Conservation (phyloP, 2,113 vertebrate genomes). For the rabbit (Oryctolagus cuniculus) region DNA sequence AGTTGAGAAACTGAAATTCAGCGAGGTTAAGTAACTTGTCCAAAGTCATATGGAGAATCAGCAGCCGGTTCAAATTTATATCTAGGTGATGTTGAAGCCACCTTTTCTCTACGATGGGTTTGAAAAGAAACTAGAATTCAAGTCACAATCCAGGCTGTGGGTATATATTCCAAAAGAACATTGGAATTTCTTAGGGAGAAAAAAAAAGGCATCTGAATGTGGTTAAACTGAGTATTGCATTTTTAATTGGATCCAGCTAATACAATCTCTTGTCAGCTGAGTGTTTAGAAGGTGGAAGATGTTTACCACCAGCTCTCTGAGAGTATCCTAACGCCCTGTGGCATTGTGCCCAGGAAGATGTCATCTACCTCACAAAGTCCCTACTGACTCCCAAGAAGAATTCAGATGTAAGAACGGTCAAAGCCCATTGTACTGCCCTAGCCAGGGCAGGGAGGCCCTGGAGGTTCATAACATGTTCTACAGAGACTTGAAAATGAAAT, state of each 20-base stretch:
- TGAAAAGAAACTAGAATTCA: not conserved
- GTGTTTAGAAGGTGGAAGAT: slow-evolving; percentile 57
- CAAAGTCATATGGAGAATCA: not conserved
- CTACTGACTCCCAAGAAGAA: not conserved
- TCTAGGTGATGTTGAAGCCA: not conserved
- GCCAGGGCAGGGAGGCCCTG: not conserved
- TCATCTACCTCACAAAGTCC: slow-evolving; percentile 40
- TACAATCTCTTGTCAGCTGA: slow-evolving; percentile 17
- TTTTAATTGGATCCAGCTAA: slow-evolving; percentile 59
- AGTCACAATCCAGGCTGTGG: not conserved
- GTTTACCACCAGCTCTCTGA: slow-evolving; percentile 40
- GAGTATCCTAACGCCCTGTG: not conserved
- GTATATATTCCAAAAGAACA: not conserved
- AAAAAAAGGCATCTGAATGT: slow-evolving; percentile 40
- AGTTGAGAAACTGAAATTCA: not conserved
- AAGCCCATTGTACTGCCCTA: not conserved
- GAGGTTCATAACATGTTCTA: not conserved
- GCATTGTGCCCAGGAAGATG: slow-evolving; percentile 1
- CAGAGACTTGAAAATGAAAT: slow-evolving; percentile 53
- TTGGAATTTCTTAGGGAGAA: slow-evolving; percentile 33
- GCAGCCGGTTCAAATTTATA: not conserved
- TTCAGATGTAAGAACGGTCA: slow-evolving; percentile 16
- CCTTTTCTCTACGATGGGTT: slow-evolving; percentile 3
- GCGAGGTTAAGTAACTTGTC: not conserved
- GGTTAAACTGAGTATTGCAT: not conserved